phyloP scores from a whole-genome alignment of 1,140 invertebrate genomes.

The Zaprionus davidi region DNA sequence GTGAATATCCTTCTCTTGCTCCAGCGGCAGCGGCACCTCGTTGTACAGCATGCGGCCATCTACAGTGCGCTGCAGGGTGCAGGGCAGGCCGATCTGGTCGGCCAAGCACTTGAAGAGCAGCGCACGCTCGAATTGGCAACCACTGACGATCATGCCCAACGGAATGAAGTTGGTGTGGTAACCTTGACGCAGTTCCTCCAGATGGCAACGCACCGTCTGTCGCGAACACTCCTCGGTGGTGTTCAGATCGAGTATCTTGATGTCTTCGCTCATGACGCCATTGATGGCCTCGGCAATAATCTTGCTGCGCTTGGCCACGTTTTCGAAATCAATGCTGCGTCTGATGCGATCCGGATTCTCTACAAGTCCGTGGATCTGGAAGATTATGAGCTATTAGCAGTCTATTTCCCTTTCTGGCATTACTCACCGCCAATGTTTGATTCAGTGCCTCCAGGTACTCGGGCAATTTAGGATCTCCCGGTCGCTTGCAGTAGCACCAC shows the following conservation, averaged over 20 bases:
- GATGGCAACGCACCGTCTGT: slow-evolving; percentile 83
- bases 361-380: slow-evolving; percentile 58
- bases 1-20: slow-evolving; percentile 68
- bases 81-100: slow-evolving; percentile 87
- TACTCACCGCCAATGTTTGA: slow-evolving; percentile 57
- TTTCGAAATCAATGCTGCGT: slow-evolving; percentile 73
- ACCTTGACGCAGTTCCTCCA: slow-evolving; percentile 75
- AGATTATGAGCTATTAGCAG: background rate
- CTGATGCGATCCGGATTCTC: slow-evolving; percentile 66
- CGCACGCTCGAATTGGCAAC: slow-evolving; percentile 87
- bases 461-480: slow-evolving; percentile 58
- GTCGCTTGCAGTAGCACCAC: slow-evolving; percentile 72
- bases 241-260: slow-evolving; percentile 67
- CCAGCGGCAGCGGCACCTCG: slow-evolving; percentile 86
- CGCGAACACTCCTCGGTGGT: slow-evolving; percentile 82
- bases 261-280: slow-evolving; percentile 49
- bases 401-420: background rate
- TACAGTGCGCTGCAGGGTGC: slow-evolving; percentile 85
- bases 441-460: slow-evolving; percentile 61
- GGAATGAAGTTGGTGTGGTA: slow-evolving; percentile 85
- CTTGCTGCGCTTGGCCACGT: slow-evolving; percentile 65
- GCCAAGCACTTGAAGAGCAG: slow-evolving; percentile 89
- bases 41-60: slow-evolving; percentile 86
- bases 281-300: slow-evolving; percentile 70
- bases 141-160: slow-evolving; percentile 86